These are phyloP conservation scores for Piscicola geometra DNA, from an alignment of 2,888 invertebrate species.

Conservation along the genomic window DNA sequence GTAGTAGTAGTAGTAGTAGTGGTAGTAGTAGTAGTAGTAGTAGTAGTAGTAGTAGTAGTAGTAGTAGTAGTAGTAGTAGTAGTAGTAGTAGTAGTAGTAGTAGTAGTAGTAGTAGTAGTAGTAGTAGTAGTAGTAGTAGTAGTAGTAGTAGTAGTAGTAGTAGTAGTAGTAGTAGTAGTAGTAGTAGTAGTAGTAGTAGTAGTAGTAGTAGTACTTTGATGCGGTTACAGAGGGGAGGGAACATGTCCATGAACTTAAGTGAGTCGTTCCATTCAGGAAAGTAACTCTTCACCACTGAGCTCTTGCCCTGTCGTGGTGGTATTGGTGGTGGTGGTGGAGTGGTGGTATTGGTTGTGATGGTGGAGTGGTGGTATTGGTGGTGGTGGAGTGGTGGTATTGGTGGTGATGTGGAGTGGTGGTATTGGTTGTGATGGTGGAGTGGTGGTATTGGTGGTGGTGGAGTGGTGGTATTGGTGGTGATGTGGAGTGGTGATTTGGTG, in stretches of 20 bases:
- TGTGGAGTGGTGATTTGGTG: background rate
- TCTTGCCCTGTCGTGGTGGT: conserved; percentile 41
- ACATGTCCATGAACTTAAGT: conserved; percentile 44
- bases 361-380: background rate
- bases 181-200: too few species aligned
- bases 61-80: too few species aligned
- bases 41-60: background rate
- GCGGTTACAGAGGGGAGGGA: conserved; percentile 46
- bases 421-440: background rate
- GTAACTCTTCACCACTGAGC: conserved; percentile 43
- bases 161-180: too few species aligned
- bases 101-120: background rate
- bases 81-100: too few species aligned
- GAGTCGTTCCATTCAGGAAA: conserved; percentile 45
- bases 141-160: background rate
- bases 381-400: background rate
- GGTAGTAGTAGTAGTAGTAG: background rate
- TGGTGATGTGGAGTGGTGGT: background rate
- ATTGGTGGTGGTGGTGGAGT: background rate
- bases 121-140: background rate
- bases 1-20: background rate
- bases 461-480: background rate
- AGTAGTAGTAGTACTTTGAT: conserved; percentile 36
- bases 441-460: background rate
- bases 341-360: background rate